A percentile compares a stretch with the other conserved stretches of the same genome.
phyloP scores from a whole-genome alignment of 2,888 invertebrate genomes.

The Cerceris rybyensis region DNA sequence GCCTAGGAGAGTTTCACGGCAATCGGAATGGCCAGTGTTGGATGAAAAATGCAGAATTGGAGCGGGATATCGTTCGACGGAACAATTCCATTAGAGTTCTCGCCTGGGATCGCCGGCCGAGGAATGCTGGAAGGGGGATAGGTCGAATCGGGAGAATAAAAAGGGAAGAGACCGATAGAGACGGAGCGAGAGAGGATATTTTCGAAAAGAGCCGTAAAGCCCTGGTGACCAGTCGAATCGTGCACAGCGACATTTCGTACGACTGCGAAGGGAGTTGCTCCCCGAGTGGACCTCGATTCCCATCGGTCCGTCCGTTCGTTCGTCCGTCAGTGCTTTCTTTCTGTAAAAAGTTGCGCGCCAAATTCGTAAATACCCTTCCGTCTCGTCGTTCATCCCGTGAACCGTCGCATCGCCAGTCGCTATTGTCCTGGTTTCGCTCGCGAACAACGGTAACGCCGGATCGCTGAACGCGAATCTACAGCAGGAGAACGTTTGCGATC shows the following conservation, averaged over 20 bases:
- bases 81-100: conserved; percentile 69
- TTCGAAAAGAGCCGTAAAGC: conserved; percentile 40
- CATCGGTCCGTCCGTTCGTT: conserved; percentile 1
- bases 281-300: conserved; percentile 24
- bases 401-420: too few relatives aligned
- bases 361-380: too few relatives aligned
- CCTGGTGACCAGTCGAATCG: conserved; percentile 43
- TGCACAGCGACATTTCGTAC: conserved; percentile 43
- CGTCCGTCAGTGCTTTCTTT: background rate
- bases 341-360: too few relatives aligned
- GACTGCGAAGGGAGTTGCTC: conserved; percentile 23
- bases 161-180: conserved; percentile 13
- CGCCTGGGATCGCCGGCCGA: conserved; percentile 65
- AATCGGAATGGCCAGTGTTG: conserved; percentile 59
- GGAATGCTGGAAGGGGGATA: conserved; percentile 53
- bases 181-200: conserved; percentile 5
- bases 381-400: too few relatives aligned
- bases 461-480: background rate
- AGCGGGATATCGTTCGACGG: conserved; percentile 62
- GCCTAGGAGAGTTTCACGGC: conserved; percentile 39
- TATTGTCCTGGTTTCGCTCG: background rate
- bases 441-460: too few relatives aligned
- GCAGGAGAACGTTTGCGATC: background rate
- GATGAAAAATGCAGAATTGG: conserved; percentile 67
- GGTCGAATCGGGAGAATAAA: conserved; percentile 44